Base-by-base conservation (phyloP, 2,113 vertebrate species). In the Gyps fulvus region DNA sequence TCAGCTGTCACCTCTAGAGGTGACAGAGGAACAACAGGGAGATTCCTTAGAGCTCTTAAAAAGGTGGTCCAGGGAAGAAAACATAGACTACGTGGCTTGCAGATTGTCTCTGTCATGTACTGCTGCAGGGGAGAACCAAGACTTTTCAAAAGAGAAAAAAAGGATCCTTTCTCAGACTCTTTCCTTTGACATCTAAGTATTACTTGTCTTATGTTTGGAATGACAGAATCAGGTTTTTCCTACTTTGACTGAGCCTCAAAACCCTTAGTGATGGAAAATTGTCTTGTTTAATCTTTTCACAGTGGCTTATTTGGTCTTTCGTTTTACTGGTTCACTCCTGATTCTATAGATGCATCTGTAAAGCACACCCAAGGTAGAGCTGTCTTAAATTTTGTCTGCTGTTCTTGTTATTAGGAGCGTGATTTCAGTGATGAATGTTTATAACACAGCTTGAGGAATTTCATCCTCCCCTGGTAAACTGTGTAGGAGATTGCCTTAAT, bases 381-480 rank as follows among this genome's bases (percentile, higher is more conserved):
- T 91, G 72, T 91, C 95, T 97, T 97, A 93, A 95, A 87, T 87
- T 95, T 73, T 71, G n/a, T 89, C 92, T 95, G 91, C 95, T 97
- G 85, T 94, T 96, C 93, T 90, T 97, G 76, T 93, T 97, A 90
- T 80, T 91, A 95, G 72, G 81, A 93, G 59, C 1, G 0, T 92
- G 79, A 97, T 96, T 97, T 91, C 83, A 84, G 80, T 97, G 97
- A 97, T 90, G 65, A 93, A 98, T 98, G 97, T 96, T 98, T 98
- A 97, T 92, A 97, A 96, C 77, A 94, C 78, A 93, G 96, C 94
- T 80, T 82, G 90, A 98, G 95, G 98, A 98, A 98, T 98, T 98
- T 97, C 92, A 97, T 96, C 94, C 95, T 98, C 94, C 97, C 94
- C 94, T 97, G 93, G 82, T 96, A 97, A 98, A 96, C 42, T 95